Conservation (phyloP, 1,140 invertebrate species). For the Mamestra configurata region DNA sequence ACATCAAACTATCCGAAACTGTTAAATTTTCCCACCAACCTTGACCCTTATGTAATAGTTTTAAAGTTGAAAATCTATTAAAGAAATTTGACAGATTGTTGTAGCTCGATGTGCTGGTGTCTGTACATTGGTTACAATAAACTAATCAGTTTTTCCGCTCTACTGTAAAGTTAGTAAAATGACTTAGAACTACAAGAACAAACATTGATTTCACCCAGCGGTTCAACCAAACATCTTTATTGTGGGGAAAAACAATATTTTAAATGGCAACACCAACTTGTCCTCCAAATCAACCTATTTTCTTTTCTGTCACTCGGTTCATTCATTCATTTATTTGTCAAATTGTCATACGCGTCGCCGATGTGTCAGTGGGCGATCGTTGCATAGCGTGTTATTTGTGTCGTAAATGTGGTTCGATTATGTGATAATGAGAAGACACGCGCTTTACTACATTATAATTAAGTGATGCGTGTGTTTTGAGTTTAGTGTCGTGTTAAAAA, state of each 20-base stretch:
- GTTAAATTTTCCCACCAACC: too few relatives aligned
- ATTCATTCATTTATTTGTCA: conserved; percentile 72
- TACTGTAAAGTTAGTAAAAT: too few relatives aligned
- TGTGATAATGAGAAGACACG: conserved; percentile 85
- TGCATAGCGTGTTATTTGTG: conserved; percentile 73
- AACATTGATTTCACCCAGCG: too few relatives aligned
- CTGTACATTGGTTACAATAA: too few relatives aligned
- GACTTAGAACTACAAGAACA: too few relatives aligned
- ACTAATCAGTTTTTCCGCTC: too few relatives aligned
- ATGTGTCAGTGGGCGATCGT: conserved; percentile 84
- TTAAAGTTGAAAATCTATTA: too few relatives aligned
- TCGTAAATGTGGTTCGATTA: conserved; percentile 83
- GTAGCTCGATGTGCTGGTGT: too few relatives aligned
- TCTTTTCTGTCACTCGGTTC: conserved; percentile 45
- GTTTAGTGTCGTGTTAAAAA: conserved; percentile 77
- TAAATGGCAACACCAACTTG: conserved; percentile 37
- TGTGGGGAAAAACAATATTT: neutral
- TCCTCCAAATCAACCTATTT: conserved; percentile 46
- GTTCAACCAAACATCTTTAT: neutral
- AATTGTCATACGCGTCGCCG: conserved; percentile 85
- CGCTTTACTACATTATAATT: conserved; percentile 79
- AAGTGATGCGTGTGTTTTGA: conserved; percentile 83
- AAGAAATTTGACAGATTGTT: too few relatives aligned
- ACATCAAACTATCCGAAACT: too few relatives aligned
- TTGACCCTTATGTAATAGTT: too few relatives aligned